Evolutionary conservation across 2,113 vertebrate genomes (phyloP).

Genomic region (Pelobates fuscus): DNA sequence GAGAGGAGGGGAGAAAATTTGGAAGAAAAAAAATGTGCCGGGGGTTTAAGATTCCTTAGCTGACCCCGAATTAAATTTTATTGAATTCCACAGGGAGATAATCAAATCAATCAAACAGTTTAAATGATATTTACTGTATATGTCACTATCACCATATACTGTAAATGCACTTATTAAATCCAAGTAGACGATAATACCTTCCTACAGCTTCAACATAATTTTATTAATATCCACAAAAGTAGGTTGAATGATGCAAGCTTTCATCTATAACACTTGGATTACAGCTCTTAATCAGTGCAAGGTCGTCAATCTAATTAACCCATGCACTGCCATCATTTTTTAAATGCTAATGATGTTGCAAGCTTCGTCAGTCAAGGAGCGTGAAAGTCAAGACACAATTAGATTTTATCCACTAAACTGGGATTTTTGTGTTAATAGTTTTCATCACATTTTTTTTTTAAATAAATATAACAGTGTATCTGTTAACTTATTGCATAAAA

Average conservation of each 20-base stretch:
- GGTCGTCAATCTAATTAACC: conserved; percentile 12
- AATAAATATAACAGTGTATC: too few relatives aligned
- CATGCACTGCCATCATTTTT: neutral
- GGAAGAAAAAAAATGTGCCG: neutral
- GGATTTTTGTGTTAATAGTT: too few relatives aligned
- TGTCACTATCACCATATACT: conserved; percentile 27
- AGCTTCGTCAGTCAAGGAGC: too few relatives aligned
- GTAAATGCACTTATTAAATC: conserved; percentile 39
- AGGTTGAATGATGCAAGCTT: conserved; percentile 8
- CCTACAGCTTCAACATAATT: conserved; percentile 17
- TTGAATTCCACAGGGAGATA: conserved; percentile 5
- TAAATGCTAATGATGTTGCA: neutral
- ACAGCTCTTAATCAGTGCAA: neutral
- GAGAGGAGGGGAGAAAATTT: neutral
- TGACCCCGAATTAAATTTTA: conserved; percentile 9
- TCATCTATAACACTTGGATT: conserved; percentile 11
- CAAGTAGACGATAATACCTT: conserved; percentile 18
- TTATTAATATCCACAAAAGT: conserved; percentile 26
- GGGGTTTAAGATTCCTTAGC: neutral
- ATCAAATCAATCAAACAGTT: conserved; percentile 5
- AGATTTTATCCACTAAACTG: too few relatives aligned
- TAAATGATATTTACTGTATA: conserved; percentile 38
- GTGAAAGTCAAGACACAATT: too few relatives aligned
- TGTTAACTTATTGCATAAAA: too few relatives aligned
- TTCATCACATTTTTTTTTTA: too few relatives aligned